Conservation (phyloP, 1,140 invertebrate genomes). For the Matsumurasca onukii region DNA sequence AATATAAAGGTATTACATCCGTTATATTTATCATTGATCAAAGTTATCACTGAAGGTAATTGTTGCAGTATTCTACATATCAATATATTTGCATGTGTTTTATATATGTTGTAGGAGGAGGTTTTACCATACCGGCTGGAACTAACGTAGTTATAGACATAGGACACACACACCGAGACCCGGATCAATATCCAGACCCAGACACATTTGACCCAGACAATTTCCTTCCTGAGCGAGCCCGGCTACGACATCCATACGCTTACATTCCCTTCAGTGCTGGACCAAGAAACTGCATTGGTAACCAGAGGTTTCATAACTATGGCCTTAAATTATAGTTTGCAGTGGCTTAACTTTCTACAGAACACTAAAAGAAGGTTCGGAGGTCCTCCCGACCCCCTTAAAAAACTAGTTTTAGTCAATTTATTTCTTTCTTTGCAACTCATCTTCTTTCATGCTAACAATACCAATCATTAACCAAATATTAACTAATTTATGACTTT, state of each 20-base stretch:
- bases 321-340: conserved; percentile 41
- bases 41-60: background rate
- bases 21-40: background rate
- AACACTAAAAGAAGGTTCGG: background rate
- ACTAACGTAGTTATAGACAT: conserved; percentile 41
- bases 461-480: background rate
- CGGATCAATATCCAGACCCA: conserved; percentile 44
- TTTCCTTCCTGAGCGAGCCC: conserved; percentile 42
- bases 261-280: conserved; percentile 60
- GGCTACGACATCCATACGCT: conserved; percentile 46
- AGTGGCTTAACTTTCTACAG: background rate
- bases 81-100: background rate
- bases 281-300: conserved; percentile 56
- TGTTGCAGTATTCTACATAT: background rate
- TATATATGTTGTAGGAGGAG: conserved; percentile 30
- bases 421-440: background rate
- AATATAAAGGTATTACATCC: background rate
- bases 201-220: conserved; percentile 47
- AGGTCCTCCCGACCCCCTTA: too few relatives aligned
- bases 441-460: background rate
- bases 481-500: too few relatives aligned
- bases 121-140: conserved; percentile 43
- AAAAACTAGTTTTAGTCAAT: background rate
- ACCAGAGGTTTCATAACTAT: too few relatives aligned
- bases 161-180: conserved; percentile 55